Evolutionary conservation across 2,113 vertebrate species (phyloP).

Genomic region (Gobiocypris rarus): DNA sequence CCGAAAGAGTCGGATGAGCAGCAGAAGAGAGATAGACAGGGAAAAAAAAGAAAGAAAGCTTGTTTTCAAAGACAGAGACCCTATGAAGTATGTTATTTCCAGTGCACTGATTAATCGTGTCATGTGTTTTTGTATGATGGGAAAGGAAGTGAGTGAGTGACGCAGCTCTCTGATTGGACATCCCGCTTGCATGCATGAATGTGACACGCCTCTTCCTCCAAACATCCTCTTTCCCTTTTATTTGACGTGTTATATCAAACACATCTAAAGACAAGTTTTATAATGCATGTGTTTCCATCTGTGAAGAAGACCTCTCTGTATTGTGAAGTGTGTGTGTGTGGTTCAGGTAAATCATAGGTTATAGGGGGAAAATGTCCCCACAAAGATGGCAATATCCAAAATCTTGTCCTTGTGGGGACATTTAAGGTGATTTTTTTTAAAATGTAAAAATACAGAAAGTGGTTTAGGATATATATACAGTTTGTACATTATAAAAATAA

Average conservation of each 20-base stretch:
- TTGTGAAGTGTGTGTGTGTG: background rate
- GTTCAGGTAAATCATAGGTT: background rate
- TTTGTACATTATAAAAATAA: no score
- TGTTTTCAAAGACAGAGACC: slow-evolving; percentile 13
- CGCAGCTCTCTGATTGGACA: slow-evolving; percentile 75
- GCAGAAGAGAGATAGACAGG: slow-evolving; percentile 30
- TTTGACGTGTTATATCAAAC: slow-evolving; percentile 33
- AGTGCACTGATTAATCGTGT: slow-evolving; percentile 34
- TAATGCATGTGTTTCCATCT: background rate
- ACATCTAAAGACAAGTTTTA: slow-evolving; percentile 51
- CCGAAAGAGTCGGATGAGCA: slow-evolving; percentile 38
- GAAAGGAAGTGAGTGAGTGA: slow-evolving; percentile 76
- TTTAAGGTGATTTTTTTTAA: no score
- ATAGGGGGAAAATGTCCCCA: no score
- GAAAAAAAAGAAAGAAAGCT: background rate
- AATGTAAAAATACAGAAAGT: no score
- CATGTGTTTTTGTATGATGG: slow-evolving; percentile 66
- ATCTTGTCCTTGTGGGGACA: background rate
- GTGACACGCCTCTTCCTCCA: slow-evolving; percentile 54
- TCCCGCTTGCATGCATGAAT: slow-evolving; percentile 61
- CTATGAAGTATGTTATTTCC: slow-evolving; percentile 4
- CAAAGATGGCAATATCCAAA: background rate
- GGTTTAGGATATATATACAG: no score
- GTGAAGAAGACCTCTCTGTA: background rate
- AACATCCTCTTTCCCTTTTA: slow-evolving; percentile 59